Evolutionary conservation across 2,888 invertebrate species (phyloP).

Genomic region (Netelia melanura): DNA sequence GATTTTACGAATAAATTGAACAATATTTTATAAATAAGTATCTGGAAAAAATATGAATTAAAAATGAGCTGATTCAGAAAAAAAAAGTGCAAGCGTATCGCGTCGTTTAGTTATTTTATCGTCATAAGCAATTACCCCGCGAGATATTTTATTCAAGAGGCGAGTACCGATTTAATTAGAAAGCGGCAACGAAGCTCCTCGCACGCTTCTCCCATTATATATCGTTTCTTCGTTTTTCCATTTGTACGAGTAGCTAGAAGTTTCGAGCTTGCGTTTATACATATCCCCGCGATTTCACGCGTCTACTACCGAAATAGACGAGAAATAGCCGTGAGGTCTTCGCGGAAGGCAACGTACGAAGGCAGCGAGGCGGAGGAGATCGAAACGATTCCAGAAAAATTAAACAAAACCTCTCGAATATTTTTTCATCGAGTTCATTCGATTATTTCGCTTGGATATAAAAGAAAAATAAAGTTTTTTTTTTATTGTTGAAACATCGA

Average conservation of each 20-base stretch:
- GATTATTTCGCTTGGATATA: not conserved
- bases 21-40: too few relatives aligned
- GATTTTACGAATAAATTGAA: too few relatives aligned
- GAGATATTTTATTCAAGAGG: slow-evolving; percentile 7
- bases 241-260: slow-evolving; percentile 47
- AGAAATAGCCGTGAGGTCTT: slow-evolving; percentile 22
- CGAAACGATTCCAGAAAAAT: not conserved
- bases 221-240: slow-evolving; percentile 49
- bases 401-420: not conserved
- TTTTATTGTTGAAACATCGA: too few relatives aligned
- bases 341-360: too few relatives aligned
- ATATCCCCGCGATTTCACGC: slow-evolving; percentile 26
- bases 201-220: slow-evolving; percentile 11
- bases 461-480: not conserved
- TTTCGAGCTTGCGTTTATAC: not conserved
- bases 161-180: slow-evolving; percentile 37
- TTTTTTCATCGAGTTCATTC: not conserved
- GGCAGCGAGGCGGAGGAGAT: too few relatives aligned
- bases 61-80: not conserved
- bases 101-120: not conserved
- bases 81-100: not conserved
- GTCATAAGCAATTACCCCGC: slow-evolving; percentile 25
- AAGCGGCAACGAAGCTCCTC: not conserved
- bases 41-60: not conserved
- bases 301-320: slow-evolving; percentile 58